Evolutionary conservation across 2,888 invertebrate genomes (phyloP).

Genomic region (Trichopoda pennipes): DNA sequence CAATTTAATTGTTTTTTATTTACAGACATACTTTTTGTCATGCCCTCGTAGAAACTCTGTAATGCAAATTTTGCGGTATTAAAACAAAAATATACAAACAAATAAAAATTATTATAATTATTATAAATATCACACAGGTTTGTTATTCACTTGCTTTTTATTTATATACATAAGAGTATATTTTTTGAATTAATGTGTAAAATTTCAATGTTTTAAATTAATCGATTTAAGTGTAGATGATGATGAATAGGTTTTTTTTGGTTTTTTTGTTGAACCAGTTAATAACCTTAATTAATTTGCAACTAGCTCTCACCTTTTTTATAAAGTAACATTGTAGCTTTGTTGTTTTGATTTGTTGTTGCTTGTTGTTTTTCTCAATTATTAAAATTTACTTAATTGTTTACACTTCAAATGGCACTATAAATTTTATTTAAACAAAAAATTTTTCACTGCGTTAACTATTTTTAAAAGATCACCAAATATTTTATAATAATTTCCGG

Average conservation of each 20-base stretch:
- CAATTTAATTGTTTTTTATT: no score
- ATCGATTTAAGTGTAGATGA: not conserved
- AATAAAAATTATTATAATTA: no score
- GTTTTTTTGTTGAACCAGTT: not conserved
- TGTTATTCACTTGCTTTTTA: not conserved
- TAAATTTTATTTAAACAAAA: no score
- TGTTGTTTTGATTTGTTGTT: slow-evolving; percentile 16
- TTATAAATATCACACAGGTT: no score
- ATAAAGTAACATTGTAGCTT: slow-evolving; percentile 40
- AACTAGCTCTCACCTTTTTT: slow-evolving; percentile 58
- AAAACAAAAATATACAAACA: no score
- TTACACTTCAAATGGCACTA: not conserved
- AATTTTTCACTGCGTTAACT: no score
- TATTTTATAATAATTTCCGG: slow-evolving; percentile 8
- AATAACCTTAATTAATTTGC: slow-evolving; percentile 36
- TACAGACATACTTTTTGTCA: no score
- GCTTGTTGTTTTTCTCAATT: not conserved
- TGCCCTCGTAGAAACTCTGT: no score
- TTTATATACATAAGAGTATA: not conserved
- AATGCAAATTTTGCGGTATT: no score
- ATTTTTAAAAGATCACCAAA: slow-evolving; percentile 1
- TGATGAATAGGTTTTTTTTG: slow-evolving; percentile 5
- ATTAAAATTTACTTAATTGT: not conserved
- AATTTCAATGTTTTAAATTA: not conserved
- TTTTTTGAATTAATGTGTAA: not conserved